These are phyloP conservation scores for Calonectris borealis DNA, from an alignment of 2,113 vertebrate genomes.

Conservation along the genomic window DNA sequence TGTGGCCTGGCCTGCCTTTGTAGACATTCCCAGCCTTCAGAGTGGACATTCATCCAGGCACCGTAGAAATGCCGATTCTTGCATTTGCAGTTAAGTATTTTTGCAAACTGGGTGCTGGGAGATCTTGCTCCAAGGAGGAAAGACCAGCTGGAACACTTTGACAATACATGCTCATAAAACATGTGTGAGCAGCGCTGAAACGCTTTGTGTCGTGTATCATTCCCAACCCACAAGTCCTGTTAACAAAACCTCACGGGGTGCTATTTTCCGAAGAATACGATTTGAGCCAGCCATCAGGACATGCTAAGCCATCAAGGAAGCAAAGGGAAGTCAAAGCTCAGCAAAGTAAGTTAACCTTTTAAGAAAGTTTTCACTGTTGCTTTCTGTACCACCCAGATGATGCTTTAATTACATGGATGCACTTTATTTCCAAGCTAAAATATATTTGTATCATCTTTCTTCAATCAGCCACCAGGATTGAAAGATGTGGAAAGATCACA, in stretches of 20 bases:
- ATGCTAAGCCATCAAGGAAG: not conserved
- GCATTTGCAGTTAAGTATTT: not conserved
- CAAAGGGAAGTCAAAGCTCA: not conserved
- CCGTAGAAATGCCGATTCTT: not conserved
- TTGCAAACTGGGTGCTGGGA: not conserved
- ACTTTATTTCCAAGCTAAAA: not conserved
- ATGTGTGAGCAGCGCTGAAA: not conserved
- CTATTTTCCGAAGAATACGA: not conserved
- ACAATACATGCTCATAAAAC: not conserved
- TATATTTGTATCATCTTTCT: not conserved
- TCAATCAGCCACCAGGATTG: not conserved
- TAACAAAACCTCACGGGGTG: not conserved
- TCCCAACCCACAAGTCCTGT: not conserved
- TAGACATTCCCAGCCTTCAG: not conserved
- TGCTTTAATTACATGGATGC: not conserved
- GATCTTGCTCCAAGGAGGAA: not conserved
- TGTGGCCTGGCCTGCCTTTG: not conserved
- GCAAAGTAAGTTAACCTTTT: not conserved
- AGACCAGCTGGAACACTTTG: not conserved
- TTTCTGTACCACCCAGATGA: not conserved
- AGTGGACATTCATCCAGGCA: not conserved
- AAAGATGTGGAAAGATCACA: constrained; percentile 19
- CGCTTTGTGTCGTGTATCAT: not conserved
- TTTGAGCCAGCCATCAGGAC: not conserved
- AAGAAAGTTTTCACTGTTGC: not conserved